Evolutionary conservation across 1,140 invertebrate genomes (phyloP), one percentile per base, ranked within the genome.

Genomic region (Drosophila watanabei): DNA sequence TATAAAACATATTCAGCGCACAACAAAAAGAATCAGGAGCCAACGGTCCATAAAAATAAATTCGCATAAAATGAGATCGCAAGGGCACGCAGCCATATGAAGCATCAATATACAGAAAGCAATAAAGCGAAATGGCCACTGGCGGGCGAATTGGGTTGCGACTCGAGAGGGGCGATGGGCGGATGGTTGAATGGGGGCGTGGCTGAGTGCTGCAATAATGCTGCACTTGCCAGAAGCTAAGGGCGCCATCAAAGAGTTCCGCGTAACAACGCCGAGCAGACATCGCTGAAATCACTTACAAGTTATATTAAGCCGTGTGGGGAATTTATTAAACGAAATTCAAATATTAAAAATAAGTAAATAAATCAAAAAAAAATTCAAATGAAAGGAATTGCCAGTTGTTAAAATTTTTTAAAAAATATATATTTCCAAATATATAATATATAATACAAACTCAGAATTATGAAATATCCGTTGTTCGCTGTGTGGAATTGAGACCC

Each of bases 91-190:
- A 73, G 45, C 56, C 71, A 75, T 75, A 73, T 73, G 71, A 75
- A 75, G 71, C 69, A 61, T 75, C 71, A 73, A 51, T 56, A 80
- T 54, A 73, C 56, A 37, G 64, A 78, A 85, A 78, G 79, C 82
- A 82, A 85, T 85, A 85, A 82, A 59, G 57, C 51, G 51, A 73
- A 86, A 78, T 78, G 63, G 61, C 48, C 68, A 49, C 33, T 56
- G 68, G 33, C 30, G 39, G 41, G 39, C 10, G 13, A 35, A 16
- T 39, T 3, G 30, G 14, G 48, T n/a, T 14, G 14, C 13, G 54
- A 28, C n/a, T 30, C 28, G 9, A 59, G 39, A 28, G 18, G 18
- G 30, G 16, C n/a, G 24, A 6, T 33, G 24, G 24, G 20, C 24
- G 39, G 32, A 6, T 16, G 41, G 37, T 14, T 14, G 37, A n/a